Base-by-base conservation (phyloP, 2,888 invertebrate genomes). In the Erebia aethiops region DNA sequence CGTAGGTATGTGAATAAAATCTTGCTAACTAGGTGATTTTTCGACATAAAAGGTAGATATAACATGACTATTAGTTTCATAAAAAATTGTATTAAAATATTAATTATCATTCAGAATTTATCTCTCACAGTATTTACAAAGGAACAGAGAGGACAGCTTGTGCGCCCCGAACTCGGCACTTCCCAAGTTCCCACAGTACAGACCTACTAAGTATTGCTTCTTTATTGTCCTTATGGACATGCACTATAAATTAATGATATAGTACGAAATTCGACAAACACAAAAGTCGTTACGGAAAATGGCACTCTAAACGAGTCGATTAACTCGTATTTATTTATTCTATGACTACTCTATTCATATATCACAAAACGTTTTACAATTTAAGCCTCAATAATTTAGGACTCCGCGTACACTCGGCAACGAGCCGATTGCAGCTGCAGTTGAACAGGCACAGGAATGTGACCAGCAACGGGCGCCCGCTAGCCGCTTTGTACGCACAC, bases 331-430 rank as follows among this genome's bases (percentile, higher is more conserved):
- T 81, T 78, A 77, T 81, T 80, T 72, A 74, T 73, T 82, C 87
- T 92, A 92, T 83, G 81, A 77, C 88, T 91, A 91, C 77, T 85
- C 90, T 92, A 81, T 74, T 76, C 85, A 84, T 86, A 90, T 92
- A 92, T 93, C 92, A 92, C 93, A 92, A 91, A 87, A 88, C 87
- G 88, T 88, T 91, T 89, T 82, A 86, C 86, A 88, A 85, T 82
- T 82, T 77, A 86, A 90, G 89, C 90, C 89, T 91, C 89, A 82
- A 75, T 81, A 78, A 81, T 80, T 80, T 81, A 83, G 82, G 83
- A 81, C 81, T 78, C 81, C 81, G 77, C 79, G 76, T 81, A 80
- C 81, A 74, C 78, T 79, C 79, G 76, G 77, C 76, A 77, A 79
- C 77, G 80, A 80, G 79, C 82, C 77, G 80, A 77, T 60, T n/a